Evolutionary conservation across 2,113 vertebrate species (phyloP).

Genomic region (Microcebus griseorufus): DNA sequence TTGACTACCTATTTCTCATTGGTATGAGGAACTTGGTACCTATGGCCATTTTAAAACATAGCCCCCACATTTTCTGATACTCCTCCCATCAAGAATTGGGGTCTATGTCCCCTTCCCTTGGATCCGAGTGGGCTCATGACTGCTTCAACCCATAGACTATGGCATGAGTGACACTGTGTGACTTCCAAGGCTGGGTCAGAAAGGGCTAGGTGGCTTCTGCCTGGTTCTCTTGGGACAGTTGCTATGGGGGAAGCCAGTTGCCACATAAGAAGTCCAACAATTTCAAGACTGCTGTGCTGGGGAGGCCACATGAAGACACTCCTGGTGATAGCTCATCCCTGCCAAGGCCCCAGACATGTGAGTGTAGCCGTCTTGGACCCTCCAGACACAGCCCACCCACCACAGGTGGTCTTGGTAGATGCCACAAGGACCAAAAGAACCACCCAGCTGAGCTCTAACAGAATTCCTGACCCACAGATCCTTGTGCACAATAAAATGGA

Average conservation of each 20-base stretch:
- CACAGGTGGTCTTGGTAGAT: background rate
- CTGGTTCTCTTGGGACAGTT: background rate
- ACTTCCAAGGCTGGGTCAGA: background rate
- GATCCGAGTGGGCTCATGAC: background rate
- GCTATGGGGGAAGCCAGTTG: background rate
- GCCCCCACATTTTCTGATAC: background rate
- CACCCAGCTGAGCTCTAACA: background rate
- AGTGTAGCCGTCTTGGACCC: background rate
- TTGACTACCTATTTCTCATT: background rate
- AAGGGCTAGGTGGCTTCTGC: background rate
- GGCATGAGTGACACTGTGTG: background rate
- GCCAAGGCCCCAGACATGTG: background rate
- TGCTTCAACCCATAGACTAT: background rate
- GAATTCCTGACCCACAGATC: background rate
- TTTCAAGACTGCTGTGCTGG: background rate
- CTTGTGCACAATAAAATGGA: background rate
- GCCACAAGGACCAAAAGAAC: background rate
- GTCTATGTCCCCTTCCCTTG: background rate
- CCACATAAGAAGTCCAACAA: background rate
- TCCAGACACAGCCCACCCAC: background rate
- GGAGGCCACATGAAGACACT: background rate
- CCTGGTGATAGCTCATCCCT: background rate
- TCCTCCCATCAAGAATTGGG: background rate
- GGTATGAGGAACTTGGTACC: background rate
- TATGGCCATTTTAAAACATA: background rate